Percentiles rank a stretch among this genome's conserved stretches.
phyloP scores from a whole-genome alignment of 2,797 vertebrate genomes.

The Myripristis jacobus region DNA sequence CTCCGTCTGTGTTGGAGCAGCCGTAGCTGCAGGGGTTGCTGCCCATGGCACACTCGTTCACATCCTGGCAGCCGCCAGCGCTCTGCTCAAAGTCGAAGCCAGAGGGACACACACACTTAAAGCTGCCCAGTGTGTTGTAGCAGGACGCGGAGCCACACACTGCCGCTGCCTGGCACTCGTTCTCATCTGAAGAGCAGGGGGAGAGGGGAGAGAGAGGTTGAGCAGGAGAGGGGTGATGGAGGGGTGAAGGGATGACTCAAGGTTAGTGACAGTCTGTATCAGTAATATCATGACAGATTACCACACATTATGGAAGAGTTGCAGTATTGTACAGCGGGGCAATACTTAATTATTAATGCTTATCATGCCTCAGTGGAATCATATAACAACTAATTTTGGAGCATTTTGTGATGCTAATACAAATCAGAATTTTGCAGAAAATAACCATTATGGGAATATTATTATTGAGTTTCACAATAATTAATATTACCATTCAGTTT shows the following conservation, averaged over 20 bases:
- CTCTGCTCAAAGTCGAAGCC: slow-evolving; percentile 86
- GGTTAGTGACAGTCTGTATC: too few relatives aligned
- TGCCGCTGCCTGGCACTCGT: slow-evolving; percentile 82
- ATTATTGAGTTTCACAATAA: too few relatives aligned
- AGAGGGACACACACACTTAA: slow-evolving; percentile 86
- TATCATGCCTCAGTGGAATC: too few relatives aligned
- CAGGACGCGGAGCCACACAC: slow-evolving; percentile 87
- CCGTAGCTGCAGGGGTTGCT: slow-evolving; percentile 87
- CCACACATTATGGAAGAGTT: too few relatives aligned
- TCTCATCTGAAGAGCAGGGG: slow-evolving; percentile 81
- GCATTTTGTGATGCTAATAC: too few relatives aligned
- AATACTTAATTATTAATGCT: too few relatives aligned
- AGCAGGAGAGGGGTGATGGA: neutral
- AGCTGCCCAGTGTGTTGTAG: slow-evolving; percentile 89
- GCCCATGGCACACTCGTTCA: slow-evolving; percentile 82
- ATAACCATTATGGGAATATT: too few relatives aligned
- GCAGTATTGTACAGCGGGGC: too few relatives aligned
- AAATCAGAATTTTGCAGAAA: too few relatives aligned
- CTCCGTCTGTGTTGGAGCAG: slow-evolving; percentile 88
- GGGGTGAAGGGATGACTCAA: neutral
- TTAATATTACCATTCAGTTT: too few relatives aligned
- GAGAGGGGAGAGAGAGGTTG: neutral
- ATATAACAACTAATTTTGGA: too few relatives aligned
- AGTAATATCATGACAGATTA: too few relatives aligned
- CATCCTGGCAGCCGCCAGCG: slow-evolving; percentile 84